Evolutionary conservation across 2,797 vertebrate species (phyloP).

Genomic region (Florisuga fusca): DNA sequence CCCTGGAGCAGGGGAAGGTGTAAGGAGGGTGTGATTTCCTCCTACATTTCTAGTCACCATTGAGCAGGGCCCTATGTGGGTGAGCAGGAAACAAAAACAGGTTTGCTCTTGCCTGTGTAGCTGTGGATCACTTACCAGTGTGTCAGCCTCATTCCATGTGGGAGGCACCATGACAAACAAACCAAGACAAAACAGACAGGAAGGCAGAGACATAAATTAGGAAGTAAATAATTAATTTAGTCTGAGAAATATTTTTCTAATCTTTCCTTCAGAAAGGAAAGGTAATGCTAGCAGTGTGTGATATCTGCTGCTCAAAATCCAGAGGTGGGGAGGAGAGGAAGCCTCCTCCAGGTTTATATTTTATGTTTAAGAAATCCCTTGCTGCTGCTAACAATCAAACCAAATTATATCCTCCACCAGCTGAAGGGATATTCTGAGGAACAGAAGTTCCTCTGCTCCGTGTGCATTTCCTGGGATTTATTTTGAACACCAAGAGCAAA

Average conservation of each 20-base stretch:
- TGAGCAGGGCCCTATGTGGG: fast-evolving
- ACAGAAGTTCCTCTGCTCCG: fast-evolving
- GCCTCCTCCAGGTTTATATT: fast-evolving
- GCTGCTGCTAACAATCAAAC: neutral
- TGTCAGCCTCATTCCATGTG: fast-evolving
- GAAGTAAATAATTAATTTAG: neutral
- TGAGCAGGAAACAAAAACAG: neutral
- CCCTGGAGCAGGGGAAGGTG: fast-evolving
- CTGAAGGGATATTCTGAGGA: neutral
- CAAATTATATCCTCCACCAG: neutral
- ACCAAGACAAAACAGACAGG: neutral
- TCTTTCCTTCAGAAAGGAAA: neutral
- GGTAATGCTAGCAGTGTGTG: too few species aligned
- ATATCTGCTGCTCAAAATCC: neutral
- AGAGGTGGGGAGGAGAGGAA: neutral
- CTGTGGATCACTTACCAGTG: fast-evolving
- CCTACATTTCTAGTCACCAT: fast-evolving
- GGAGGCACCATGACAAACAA: neutral
- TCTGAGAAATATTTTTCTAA: neutral
- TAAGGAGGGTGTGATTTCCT: fast-evolving
- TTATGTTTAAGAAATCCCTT: neutral
- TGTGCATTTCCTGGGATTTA: fast-evolving
- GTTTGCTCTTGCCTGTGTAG: neutral
- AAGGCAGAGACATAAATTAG: neutral
- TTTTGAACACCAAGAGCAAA: neutral